Evolutionary conservation across 1,140 invertebrate genomes (phyloP).

Genomic region (Hylaeus anthracinus): DNA sequence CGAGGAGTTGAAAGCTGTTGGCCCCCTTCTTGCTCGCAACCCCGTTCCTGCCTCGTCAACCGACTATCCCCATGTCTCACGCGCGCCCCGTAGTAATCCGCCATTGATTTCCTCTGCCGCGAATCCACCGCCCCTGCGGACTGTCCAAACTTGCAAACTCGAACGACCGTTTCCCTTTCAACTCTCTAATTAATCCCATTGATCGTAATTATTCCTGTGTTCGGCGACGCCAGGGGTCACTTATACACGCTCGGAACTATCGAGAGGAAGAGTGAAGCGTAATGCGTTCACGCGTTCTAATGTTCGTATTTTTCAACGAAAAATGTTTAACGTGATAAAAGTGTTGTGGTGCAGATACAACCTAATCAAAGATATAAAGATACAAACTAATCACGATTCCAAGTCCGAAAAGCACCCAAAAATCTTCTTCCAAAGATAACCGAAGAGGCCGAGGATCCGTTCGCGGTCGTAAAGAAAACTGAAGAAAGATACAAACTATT

Average conservation of each 20-base stretch:
- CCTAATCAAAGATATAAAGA: no score
- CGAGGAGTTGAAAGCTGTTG: constrained; percentile 51
- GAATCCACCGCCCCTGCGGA: constrained; percentile 16
- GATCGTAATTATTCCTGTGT: constrained; percentile 41
- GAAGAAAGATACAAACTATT: neutral
- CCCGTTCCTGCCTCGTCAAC: constrained; percentile 1
- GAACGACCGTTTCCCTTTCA: constrained; percentile 20
- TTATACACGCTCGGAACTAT: no score
- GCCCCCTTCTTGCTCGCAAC: neutral
- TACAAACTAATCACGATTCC: neutral
- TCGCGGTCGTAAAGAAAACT: neutral
- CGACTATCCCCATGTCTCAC: constrained; percentile 35
- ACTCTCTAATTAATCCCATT: constrained; percentile 47
- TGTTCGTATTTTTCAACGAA: no score
- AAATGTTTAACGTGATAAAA: no score
- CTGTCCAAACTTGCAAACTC: constrained; percentile 27
- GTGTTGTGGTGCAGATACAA: no score
- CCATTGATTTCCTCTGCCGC: constrained; percentile 47
- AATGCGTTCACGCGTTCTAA: no score
- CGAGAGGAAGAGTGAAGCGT: no score
- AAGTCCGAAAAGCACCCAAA: neutral
- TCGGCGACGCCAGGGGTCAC: neutral
- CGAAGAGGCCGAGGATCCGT: neutral
- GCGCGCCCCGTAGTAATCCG: constrained; percentile 37
- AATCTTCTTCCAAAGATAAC: neutral